Evolutionary conservation across 2,888 invertebrate species (phyloP).

Genomic region (Dusona sp.): DNA sequence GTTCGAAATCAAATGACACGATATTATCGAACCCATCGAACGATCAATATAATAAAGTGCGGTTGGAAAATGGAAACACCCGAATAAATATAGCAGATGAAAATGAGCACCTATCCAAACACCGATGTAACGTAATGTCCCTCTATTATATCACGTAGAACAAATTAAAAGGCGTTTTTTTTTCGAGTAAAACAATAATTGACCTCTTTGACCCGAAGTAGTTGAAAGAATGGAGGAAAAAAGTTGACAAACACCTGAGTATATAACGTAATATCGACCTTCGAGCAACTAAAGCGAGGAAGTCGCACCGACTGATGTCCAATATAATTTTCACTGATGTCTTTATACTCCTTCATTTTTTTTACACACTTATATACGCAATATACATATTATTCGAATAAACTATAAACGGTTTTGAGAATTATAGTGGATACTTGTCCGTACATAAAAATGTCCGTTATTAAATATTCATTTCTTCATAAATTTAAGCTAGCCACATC

Average conservation of each 20-base stretch:
- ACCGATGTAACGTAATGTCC: neutral
- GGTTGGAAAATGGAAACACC: neutral
- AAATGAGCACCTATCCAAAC: neutral
- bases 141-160: neutral
- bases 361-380: neutral
- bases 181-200: neutral
- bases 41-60: neutral
- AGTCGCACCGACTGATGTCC: conserved; percentile 5
- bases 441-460: neutral
- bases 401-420: neutral
- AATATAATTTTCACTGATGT: neutral
- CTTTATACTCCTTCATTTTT: neutral
- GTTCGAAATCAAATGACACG: neutral
- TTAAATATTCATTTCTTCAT: too few relatives aligned
- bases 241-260: conserved; percentile 17
- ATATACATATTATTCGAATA: neutral
- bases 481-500: too few relatives aligned
- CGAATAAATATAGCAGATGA: neutral
- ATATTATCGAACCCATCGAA: neutral
- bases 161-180: neutral
- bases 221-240: neutral
- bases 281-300: conserved; percentile 5
- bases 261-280: conserved; percentile 28
- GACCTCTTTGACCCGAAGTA: neutral
- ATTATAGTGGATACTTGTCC: too few relatives aligned